Percentiles rank a stretch among this genome's conserved stretches.
Evolutionary conservation across 1,140 invertebrate genomes (phyloP).

Genomic region (Ceratina australensis): DNA sequence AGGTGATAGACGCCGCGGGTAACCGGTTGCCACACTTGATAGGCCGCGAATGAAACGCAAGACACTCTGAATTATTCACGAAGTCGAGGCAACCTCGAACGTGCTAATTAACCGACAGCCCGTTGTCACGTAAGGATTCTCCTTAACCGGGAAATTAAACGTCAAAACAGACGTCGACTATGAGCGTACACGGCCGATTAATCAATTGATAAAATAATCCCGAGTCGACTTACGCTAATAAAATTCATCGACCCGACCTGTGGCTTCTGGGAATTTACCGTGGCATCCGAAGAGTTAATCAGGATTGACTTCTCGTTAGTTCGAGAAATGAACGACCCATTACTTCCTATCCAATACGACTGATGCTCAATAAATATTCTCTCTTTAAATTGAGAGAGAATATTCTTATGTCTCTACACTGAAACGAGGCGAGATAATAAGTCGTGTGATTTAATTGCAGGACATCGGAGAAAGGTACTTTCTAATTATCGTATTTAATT

Average conservation of each 20-base stretch:
- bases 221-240: not conserved
- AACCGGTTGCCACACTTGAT: constrained; percentile 29
- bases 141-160: constrained; percentile 44
- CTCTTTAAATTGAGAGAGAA: not conserved
- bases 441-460: too few species aligned
- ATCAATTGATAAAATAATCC: constrained; percentile 6
- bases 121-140: constrained; percentile 60
- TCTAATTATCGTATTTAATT: too few species aligned
- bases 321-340: not conserved
- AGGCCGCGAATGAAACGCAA: constrained; percentile 43
- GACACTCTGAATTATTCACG: constrained; percentile 56
- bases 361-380: not conserved
- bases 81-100: constrained; percentile 49
- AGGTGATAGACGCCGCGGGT: constrained; percentile 1
- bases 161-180: constrained; percentile 14
- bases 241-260: not conserved
- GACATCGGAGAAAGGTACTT: too few species aligned
- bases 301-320: not conserved
- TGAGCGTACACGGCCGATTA: not conserved
- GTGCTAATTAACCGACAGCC: constrained; percentile 59
- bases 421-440: too few species aligned
- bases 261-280: not conserved
- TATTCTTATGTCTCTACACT: not conserved
- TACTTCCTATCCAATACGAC: not conserved
- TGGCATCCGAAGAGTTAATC: not conserved